Evolutionary conservation across 2,113 vertebrate genomes (phyloP), one percentile per base, ranked within the genome.

Genomic region (Lates calcarifer): DNA sequence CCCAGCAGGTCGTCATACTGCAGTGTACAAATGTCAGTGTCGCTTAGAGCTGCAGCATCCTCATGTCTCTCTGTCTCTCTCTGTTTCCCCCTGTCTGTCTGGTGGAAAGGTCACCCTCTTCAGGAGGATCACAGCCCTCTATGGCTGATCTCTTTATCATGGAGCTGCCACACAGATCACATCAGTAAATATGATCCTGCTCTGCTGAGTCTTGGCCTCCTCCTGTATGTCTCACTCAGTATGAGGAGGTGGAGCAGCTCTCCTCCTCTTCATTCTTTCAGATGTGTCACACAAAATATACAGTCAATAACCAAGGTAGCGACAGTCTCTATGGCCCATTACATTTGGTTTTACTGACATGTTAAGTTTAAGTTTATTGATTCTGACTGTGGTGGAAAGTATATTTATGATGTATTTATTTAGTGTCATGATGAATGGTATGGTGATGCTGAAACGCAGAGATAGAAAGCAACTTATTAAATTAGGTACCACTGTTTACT

Each of bases 91-190:
- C 33, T 7, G 58, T 49, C 58, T 6, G n/a, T 79, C 64, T 37
- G 65, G 1, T 22, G 41, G 39, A 88, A 88, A 91, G 90, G 84
- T 90, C 90, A 81, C 29, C 79, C 29, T 70, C 77, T 90, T 90
- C 84, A 17, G 72, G 78, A 86, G 87, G 75, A 86, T 80, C 60
- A 0, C 47, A 18, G 53, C n/a, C 61, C 76, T 71, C 73, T 49
- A 29, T 0, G 57, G 43, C 60, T 84, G 80, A 79, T 84, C 80
- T 76, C 74, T 84, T 83, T 67, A 88, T 85, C 86, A 62, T 13
- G 17, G 64, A 81, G 64, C 73, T 71, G 76, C 82, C 68, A 60
- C 69, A 51, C 70, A 57, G 69, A 85, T 47, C 77, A 43, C 74
- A 20, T 80, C 79, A 37, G 69, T 60, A 77, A 82, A 69, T 69